These are phyloP conservation scores for Strigamia crassipes DNA, from an alignment of 2,888 invertebrate species.

Conservation along the genomic window DNA sequence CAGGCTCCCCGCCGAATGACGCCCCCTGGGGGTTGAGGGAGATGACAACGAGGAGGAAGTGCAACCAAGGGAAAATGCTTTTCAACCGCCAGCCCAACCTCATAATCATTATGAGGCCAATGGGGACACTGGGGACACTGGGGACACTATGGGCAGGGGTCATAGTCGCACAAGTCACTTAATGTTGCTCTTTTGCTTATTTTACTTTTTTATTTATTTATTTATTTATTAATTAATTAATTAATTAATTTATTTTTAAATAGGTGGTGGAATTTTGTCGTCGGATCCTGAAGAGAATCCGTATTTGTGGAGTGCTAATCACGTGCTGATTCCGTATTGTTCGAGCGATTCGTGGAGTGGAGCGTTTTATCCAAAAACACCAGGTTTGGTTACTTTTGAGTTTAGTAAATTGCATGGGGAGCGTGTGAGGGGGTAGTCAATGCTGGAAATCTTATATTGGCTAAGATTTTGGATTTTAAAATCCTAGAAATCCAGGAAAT, in stretches of 20 bases:
- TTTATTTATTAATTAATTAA: too few relatives aligned
- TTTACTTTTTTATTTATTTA: too few relatives aligned
- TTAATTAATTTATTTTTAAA: too few relatives aligned
- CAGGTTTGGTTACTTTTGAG: too few relatives aligned
- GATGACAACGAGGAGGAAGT: conserved; percentile 6
- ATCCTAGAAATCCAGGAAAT: too few relatives aligned
- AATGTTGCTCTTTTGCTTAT: too few relatives aligned
- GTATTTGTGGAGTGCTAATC: conserved; percentile 88
- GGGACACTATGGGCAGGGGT: not conserved
- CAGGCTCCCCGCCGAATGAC: conserved; percentile 26
- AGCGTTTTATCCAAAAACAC: conserved; percentile 65
- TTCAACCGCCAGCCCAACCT: conserved; percentile 4
- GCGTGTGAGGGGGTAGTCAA: too few relatives aligned
- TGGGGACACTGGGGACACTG: too few relatives aligned
- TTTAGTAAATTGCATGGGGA: too few relatives aligned
- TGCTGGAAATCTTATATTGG: too few relatives aligned
- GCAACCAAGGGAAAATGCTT: not conserved
- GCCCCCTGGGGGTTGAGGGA: conserved; percentile 32
- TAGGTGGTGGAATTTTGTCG: conserved; percentile 81
- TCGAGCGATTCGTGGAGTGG: conserved; percentile 96
- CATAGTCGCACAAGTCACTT: not conserved
- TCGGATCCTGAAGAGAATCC: conserved; percentile 83
- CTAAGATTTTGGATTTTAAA: too few relatives aligned
- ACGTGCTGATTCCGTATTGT: conserved; percentile 90
- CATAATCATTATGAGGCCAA: conserved; percentile 23